These are phyloP conservation scores for Choristoneura fumiferana DNA, from an alignment of 1,140 invertebrate genomes.

Conservation along the genomic window DNA sequence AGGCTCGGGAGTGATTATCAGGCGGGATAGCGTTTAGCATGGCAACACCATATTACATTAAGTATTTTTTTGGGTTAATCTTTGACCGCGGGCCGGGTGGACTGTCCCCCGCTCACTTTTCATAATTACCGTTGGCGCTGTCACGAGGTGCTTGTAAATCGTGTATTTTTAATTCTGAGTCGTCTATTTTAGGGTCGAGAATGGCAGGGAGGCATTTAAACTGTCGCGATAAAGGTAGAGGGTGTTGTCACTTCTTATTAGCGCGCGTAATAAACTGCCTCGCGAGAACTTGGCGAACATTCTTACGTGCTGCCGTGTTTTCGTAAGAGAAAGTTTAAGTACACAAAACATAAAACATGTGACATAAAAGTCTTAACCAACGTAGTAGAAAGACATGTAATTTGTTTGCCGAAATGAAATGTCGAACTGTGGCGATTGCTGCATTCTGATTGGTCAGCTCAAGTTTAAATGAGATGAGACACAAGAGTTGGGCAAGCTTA, in stretches of 20 bases:
- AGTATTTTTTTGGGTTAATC: constrained; percentile 50
- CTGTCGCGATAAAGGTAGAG: constrained; percentile 40
- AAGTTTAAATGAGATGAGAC: too few species aligned
- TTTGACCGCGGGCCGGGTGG: constrained; percentile 36
- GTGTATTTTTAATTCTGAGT: constrained; percentile 51
- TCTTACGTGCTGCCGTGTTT: constrained; percentile 13
- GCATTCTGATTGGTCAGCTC: too few species aligned
- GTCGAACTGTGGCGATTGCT: too few species aligned
- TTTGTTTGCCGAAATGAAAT: too few species aligned
- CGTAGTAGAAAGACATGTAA: too few species aligned
- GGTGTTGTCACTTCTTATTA: constrained; percentile 43
- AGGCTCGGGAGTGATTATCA: constrained; percentile 63
- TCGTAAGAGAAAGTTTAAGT: neutral
- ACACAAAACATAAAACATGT: too few species aligned
- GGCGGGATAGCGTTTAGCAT: constrained; percentile 55
- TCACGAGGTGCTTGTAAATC: constrained; percentile 43
- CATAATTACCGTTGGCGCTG: constrained; percentile 55
- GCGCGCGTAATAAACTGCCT: constrained; percentile 33
- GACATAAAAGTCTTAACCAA: too few species aligned
- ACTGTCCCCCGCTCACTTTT: constrained; percentile 34
- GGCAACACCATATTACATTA: constrained; percentile 61
- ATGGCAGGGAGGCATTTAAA: constrained; percentile 38
- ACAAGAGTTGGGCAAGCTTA: too few species aligned
- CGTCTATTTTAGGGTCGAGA: constrained; percentile 28
- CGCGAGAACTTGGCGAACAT: constrained; percentile 4